Percentiles rank a stretch among this genome's conserved stretches.
phyloP scores from a whole-genome alignment of 1,140 invertebrate species.

The Hypothenemus hampei region DNA sequence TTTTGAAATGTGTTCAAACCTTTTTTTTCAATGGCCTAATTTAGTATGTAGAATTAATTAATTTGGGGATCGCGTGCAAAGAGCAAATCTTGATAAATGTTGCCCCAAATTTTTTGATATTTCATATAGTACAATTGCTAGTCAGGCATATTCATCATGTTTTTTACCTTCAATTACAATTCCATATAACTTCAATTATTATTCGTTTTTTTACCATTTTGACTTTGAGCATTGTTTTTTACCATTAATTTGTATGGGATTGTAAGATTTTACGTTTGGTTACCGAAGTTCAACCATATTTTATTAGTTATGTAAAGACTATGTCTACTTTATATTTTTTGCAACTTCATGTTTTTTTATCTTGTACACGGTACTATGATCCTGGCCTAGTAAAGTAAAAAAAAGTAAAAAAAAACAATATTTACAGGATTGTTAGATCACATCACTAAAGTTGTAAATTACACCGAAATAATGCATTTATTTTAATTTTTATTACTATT shows the following conservation, averaged over 20 bases:
- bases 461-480: no score
- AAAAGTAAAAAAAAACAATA: no score
- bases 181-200: conserved; percentile 22
- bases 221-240: conserved; percentile 16
- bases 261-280: conserved; percentile 19
- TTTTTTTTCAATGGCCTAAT: no score
- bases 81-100: no score
- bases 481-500: no score
- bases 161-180: conserved; percentile 21
- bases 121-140: conserved; percentile 32
- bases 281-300: conserved; percentile 25
- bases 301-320: conserved; percentile 16
- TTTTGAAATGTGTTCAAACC: conserved; percentile 43
- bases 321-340: conserved; percentile 14
- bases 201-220: conserved; percentile 34
- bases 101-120: no score
- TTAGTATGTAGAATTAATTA: no score
- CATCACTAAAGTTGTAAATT: no score
- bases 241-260: conserved; percentile 21
- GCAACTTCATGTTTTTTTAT: not conserved
- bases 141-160: conserved; percentile 35
- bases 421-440: no score
- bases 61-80: no score
- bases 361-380: no score
- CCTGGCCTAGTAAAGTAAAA: no score